Base-by-base conservation (phyloP, 2,797 vertebrate species). In the Distichodus sexfasciatus region DNA sequence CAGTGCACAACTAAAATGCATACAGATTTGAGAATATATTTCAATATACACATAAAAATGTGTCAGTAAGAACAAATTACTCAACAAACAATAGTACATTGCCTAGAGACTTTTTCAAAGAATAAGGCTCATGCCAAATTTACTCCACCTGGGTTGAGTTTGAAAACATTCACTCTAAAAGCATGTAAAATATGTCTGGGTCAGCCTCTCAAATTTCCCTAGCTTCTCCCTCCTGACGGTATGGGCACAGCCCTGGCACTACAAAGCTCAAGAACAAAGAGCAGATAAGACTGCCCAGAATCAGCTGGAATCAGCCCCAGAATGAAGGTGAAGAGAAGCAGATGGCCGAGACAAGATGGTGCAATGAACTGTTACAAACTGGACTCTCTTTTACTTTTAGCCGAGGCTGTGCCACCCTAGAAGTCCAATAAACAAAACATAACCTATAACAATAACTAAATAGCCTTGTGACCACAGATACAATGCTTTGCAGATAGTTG, bases 141-240 rank as follows among this genome's bases (percentile, higher is more conserved):
- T 40, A 12, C 43, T 10, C 24, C 11, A 26, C 15, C 46, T 50
- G 44, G 50, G 46, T 40, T 51, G 35, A 51, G 46, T 35, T 64
- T 64, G 4, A 51, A 28, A 43, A 53, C 8, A 19, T 53, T 29
- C n/a, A 53, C 33, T 31, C 35, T 23, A 31, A 40, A 58, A 26
- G 3, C 40, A 53, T 41, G 35, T 66, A 36, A 41, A 26, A 23
- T 41, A 65, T 53, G 62, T 53, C 48, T 40, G n/a, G 23, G 15
- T 3, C 35, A 41, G 24, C 5, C 10, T 41, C 15, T 54, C 48
- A 43, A 14, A 29, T 54, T 31, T 66, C 48, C 47, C 53, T 65
- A 28, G 24, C 54, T 66, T 43, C 17, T 12, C 31, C 26, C 26
- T 23, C 15, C 17, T n/a, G 14, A 8, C 17, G 14, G 38, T 35